phyloP scores from a whole-genome alignment of 1,140 invertebrate species.

The Eumaeus atala region DNA sequence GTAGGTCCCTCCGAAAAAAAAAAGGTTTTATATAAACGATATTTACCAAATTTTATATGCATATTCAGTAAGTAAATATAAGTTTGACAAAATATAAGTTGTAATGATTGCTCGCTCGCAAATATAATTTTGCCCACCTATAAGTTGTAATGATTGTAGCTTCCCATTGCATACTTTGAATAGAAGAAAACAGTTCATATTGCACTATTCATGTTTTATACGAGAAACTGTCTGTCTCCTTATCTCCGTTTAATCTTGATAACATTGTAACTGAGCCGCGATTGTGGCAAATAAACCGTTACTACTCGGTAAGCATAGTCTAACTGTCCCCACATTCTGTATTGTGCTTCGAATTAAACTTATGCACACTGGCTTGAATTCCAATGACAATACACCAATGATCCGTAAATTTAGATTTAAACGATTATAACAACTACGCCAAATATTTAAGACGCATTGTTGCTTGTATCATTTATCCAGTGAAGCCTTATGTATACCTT shows the following conservation, averaged over 20 bases:
- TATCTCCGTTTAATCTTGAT: constrained; percentile 2
- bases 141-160: no score
- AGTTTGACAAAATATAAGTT: no score
- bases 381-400: constrained; percentile 20
- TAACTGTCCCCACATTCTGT: constrained; percentile 39
- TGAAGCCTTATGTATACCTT: not conserved
- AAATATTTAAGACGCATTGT: not conserved
- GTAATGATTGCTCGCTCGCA: no score
- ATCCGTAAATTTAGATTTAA: not conserved
- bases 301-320: constrained; percentile 29
- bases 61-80: no score
- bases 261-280: constrained; percentile 17
- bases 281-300: constrained; percentile 36
- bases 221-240: no score
- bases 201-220: no score
- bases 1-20: no score
- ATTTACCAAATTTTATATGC: no score
- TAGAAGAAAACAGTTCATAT: no score
- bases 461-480: not conserved
- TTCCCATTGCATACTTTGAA: no score
- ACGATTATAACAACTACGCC: not conserved
- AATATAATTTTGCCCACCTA: no score
- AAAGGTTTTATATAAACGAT: no score
- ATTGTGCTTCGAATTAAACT: constrained; percentile 29
- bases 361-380: constrained; percentile 18